Evolutionary conservation across 1,140 invertebrate genomes (phyloP).

Genomic region (Drosophila kurseongensis): DNA sequence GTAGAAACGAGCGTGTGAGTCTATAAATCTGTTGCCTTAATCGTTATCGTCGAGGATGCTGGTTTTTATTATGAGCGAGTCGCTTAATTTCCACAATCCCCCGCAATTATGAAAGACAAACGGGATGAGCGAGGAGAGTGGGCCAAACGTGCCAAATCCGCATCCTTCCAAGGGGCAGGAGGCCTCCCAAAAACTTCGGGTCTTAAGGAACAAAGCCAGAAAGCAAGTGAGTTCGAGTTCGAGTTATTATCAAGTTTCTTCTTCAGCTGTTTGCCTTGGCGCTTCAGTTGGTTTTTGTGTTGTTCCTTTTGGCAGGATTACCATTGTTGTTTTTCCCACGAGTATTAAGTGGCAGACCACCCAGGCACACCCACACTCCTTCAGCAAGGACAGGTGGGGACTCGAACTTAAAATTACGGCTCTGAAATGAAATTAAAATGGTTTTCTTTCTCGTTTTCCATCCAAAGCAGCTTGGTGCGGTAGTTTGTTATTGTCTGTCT

Average conservation of each 20-base stretch:
- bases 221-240: slow-evolving; percentile 60
- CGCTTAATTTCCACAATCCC: slow-evolving; percentile 74
- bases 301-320: slow-evolving; percentile 15
- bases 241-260: slow-evolving; percentile 76
- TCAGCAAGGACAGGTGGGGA: slow-evolving; percentile 33
- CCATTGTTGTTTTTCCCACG: slow-evolving; percentile 79
- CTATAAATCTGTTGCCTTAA: slow-evolving; percentile 62
- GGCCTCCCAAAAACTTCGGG: slow-evolving; percentile 35
- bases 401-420: slow-evolving; percentile 74
- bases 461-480: slow-evolving; percentile 27
- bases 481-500: slow-evolving; percentile 71
- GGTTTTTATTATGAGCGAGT: slow-evolving; percentile 56
- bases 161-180: not conserved
- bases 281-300: not conserved
- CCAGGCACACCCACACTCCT: slow-evolving; percentile 4
- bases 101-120: slow-evolving; percentile 66
- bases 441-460: slow-evolving; percentile 45
- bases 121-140: slow-evolving; percentile 12
- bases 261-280: slow-evolving; percentile 27
- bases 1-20: slow-evolving; percentile 10
- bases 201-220: slow-evolving; percentile 75
- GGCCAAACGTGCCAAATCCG: slow-evolving; percentile 49
- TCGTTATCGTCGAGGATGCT: slow-evolving; percentile 57
- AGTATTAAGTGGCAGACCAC: slow-evolving; percentile 69
- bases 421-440: slow-evolving; percentile 79